Evolutionary conservation across 1,140 invertebrate species (phyloP).

Genomic region (Anastatus disparis): DNA sequence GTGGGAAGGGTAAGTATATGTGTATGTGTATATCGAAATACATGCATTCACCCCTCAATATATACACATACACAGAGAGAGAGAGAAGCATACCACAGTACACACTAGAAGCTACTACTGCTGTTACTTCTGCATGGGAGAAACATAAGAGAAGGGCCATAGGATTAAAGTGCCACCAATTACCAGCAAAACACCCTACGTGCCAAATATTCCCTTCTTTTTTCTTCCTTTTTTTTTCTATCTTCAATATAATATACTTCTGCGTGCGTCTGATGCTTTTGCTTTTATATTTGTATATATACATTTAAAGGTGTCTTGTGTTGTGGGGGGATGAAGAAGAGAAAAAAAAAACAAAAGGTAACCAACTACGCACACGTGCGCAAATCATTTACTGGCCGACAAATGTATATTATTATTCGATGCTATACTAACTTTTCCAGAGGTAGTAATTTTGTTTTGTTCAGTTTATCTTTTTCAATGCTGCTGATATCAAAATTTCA

Average conservation of each 20-base stretch:
- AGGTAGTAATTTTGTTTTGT: too few species aligned
- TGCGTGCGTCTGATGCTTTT: background rate
- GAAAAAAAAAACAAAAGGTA: conserved; percentile 9
- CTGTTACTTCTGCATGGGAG: background rate
- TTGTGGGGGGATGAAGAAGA: conserved; percentile 1
- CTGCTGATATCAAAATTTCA: too few species aligned
- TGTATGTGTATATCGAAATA: too few species aligned
- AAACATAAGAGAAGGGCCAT: conserved; percentile 57
- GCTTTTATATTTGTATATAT: too few species aligned
- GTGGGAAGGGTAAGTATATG: conserved; percentile 55
- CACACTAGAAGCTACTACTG: conserved; percentile 39
- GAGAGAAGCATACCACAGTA: background rate
- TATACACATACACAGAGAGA: too few species aligned
- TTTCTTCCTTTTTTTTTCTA: conserved; percentile 42
- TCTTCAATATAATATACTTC: too few species aligned
- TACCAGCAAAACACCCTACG: conserved; percentile 75
- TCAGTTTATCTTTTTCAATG: too few species aligned
- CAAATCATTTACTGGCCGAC: conserved; percentile 8
- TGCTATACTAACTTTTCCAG: too few species aligned
- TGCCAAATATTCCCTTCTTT: conserved; percentile 44
- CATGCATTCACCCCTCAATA: conserved; percentile 42
- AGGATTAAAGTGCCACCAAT: conserved; percentile 77
- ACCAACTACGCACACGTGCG: background rate
- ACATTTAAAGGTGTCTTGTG: conserved; percentile 1
- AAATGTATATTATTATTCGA: too few species aligned